Evolutionary conservation across 2,113 vertebrate genomes (phyloP), one percentile per base, ranked within the genome.

Genomic region (Nansenia antarctica): DNA sequence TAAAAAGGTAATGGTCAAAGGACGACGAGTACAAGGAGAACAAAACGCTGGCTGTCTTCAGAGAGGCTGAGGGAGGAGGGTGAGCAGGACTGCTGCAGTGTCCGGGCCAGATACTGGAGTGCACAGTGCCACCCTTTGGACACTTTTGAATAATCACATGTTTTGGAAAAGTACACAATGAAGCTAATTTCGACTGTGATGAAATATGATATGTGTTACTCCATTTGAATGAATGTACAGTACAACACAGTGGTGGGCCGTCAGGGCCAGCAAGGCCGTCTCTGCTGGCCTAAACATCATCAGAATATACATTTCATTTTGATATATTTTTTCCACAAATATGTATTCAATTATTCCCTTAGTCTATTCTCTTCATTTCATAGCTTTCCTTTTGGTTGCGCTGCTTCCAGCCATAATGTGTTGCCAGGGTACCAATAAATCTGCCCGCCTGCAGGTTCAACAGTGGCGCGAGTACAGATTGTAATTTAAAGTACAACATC

Each of bases 1-100:
- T 72, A 66, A 66, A 69, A 64, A 76, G 27, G 29, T 35, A 80
- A 80, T 67, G 73, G 61, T 70, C 58, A 65, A 63, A 65, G 63
- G 52, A 73, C 73, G 62, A 29, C 12, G 64, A 62, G 68, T 45
- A 18, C 39, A 27, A 29, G 76, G 72, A 69, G 66, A 85, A 79
- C 29, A 64, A 76, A 70, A 54, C 24, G 34, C 34, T 62, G 65
- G 61, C 9, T 47, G 7, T 31, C 27, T 42, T 62, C 72, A 45
- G 22, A 29, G 35, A 78, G 52, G 72, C 12, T 55, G 54, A 67
- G 67, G 22, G 20, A 9, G 18, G 42, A 69, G 30, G 4, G 20
- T 35, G 18, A 29, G 27, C 2, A 8, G 59, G 30, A 20, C 30
- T 7, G 30, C 30, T 49, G 22, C 45, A 15, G 27, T 52, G 72